Percentiles rank a stretch among this genome's conserved stretches.
Conservation (phyloP, 2,797 vertebrate genomes). For the Sarcoramphus papa region DNA sequence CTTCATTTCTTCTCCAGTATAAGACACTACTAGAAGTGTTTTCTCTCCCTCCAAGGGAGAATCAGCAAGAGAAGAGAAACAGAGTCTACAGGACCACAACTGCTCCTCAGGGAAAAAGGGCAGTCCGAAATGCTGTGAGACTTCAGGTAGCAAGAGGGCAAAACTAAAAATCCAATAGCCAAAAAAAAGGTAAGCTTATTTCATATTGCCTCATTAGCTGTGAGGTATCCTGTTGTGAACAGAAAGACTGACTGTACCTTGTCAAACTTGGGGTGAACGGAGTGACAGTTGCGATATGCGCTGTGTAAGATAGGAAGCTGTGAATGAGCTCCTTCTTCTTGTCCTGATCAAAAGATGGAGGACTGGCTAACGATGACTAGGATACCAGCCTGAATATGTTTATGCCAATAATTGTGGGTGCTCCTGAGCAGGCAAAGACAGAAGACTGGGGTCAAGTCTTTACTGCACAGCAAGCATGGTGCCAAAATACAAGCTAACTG, state of each 20-base stretch:
- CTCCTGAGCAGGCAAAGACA: not conserved
- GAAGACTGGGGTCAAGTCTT: not conserved
- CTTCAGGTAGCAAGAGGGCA: not conserved
- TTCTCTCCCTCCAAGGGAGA: not conserved
- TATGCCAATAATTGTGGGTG: no score
- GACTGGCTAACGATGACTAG: not conserved
- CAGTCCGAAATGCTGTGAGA: not conserved
- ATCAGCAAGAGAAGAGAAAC: not conserved
- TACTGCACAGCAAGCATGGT: not conserved
- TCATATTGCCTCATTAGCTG: not conserved
- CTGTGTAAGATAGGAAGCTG: not conserved
- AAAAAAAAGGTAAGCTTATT: not conserved
- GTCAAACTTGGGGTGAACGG: not conserved
- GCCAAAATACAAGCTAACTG: not conserved
- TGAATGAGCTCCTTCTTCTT: not conserved
- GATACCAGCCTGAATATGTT: not conserved
- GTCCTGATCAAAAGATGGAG: not conserved
- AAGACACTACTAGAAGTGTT: not conserved
- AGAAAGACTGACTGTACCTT: not conserved
- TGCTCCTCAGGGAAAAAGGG: not conserved
- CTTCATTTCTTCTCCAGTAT: not conserved
- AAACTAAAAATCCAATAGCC: not conserved
- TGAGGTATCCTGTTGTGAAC: not conserved
- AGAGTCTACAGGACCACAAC: not conserved
- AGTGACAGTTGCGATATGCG: fast-evolving